These are phyloP conservation scores for Rhinella marina DNA, from an alignment of 2,797 vertebrate species.

Conservation along the genomic window DNA sequence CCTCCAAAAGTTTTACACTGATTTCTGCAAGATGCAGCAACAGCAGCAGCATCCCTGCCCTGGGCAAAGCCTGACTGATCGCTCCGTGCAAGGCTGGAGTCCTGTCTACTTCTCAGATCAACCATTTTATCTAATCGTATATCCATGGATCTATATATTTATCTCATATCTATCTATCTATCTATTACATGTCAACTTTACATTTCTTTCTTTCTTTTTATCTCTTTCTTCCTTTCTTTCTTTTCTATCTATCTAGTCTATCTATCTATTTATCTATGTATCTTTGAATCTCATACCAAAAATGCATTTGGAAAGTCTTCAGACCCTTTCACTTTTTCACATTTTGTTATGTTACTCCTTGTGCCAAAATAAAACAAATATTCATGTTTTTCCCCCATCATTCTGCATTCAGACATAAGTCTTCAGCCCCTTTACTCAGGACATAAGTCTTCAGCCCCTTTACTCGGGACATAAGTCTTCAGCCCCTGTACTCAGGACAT, in stretches of 20 bases:
- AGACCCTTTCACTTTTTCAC: too few species aligned
- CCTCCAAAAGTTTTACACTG: constrained; percentile 79
- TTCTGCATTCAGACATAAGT: too few species aligned
- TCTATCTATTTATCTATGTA: constrained; percentile 29
- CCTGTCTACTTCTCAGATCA: too few species aligned
- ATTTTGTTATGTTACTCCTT: too few species aligned
- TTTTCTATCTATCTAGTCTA: constrained; percentile 28
- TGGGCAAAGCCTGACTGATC: too few species aligned
- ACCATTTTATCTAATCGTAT: not conserved
- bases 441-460: too few species aligned
- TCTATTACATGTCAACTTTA: not conserved
- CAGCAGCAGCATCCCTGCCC: constrained; percentile 33
- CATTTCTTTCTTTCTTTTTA: not conserved
- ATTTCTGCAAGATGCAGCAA: constrained; percentile 35
- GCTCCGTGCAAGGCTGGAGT: not conserved
- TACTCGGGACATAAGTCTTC: too few species aligned
- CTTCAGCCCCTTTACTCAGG: too few species aligned
- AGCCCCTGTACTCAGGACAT: too few species aligned
- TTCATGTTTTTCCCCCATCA: too few species aligned
- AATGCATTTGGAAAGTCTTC: too few species aligned
- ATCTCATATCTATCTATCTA: constrained; percentile 16
- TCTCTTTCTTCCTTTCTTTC: constrained; percentile 19
- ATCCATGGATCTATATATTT: not conserved
- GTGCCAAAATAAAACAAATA: too few species aligned
- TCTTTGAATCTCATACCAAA: not conserved